These are phyloP conservation scores for Hydrotaea cyrtoneurina DNA, from an alignment of 2,888 invertebrate species.

Conservation along the genomic window DNA sequence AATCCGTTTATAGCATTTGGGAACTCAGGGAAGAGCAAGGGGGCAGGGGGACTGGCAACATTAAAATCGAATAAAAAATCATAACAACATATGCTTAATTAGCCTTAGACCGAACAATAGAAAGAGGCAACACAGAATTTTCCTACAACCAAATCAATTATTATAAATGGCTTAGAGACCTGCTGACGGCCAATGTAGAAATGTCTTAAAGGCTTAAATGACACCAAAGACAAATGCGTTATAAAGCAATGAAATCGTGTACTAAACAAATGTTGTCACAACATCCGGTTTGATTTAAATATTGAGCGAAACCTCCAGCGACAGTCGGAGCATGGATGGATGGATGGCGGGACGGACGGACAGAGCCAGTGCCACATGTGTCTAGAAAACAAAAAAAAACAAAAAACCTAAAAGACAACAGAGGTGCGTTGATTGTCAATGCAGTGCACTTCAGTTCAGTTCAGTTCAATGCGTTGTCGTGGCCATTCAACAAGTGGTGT, in stretches of 20 bases:
- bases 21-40: neutral
- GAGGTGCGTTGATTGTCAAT: conserved; percentile 51
- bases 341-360: conserved; percentile 23
- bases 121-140: neutral
- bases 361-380: conserved; percentile 25
- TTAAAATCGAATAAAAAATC: conserved; percentile 55
- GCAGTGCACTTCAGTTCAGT: neutral
- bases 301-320: conserved; percentile 26
- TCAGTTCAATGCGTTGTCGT: neutral
- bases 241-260: conserved; percentile 51
- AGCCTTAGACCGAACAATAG: neutral
- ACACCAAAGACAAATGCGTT: conserved; percentile 2
- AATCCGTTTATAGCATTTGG: neutral
- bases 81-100: conserved; percentile 37
- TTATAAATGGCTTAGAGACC: conserved; percentile 8
- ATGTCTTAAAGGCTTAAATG: conserved; percentile 12
- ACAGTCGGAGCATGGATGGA: conserved; percentile 6
- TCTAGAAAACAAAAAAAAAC: conserved; percentile 26
- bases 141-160: conserved; percentile 16
- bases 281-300: conserved; percentile 67
- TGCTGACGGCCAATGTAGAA: conserved; percentile 6
- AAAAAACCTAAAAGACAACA: too few species aligned
- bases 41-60: neutral
- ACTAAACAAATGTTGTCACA: conserved; percentile 65
- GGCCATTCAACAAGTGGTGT: neutral